phyloP scores from a whole-genome alignment of 2,888 invertebrate species.

The Caenorhabditis imperialis region DNA sequence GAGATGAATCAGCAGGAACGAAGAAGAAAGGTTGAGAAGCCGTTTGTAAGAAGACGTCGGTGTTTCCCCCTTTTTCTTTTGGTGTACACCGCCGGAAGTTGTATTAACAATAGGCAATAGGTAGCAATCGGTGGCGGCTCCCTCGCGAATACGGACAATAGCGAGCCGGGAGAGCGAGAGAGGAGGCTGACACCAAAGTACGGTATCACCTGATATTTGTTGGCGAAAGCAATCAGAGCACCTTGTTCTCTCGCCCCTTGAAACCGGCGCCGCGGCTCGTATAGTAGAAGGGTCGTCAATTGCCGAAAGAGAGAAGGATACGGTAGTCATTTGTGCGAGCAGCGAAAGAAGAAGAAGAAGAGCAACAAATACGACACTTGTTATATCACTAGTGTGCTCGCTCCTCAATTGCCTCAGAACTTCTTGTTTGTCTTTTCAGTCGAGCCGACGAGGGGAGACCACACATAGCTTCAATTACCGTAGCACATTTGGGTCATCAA shows the following conservation, averaged over 20 bases:
- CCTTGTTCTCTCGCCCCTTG: slow-evolving; percentile 25
- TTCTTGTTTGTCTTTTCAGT: slow-evolving; percentile 49
- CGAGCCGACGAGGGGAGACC: slow-evolving; percentile 29
- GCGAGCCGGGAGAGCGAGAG: slow-evolving; percentile 1
- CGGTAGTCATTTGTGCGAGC: slow-evolving; percentile 21
- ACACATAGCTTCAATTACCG: slow-evolving; percentile 51
- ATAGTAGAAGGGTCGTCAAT: slow-evolving; percentile 39
- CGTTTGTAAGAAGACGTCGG: slow-evolving; percentile 23
- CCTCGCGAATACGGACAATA: slow-evolving; percentile 13
- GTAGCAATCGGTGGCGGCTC: slow-evolving; percentile 9
- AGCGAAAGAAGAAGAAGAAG: not conserved
- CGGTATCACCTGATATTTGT: slow-evolving; percentile 47
- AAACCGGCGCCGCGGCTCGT: slow-evolving; percentile 42
- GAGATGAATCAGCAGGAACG: slow-evolving; percentile 30
- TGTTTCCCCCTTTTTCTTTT: slow-evolving; percentile 36
- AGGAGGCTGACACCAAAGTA: slow-evolving; percentile 6
- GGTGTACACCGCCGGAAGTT: slow-evolving; percentile 53
- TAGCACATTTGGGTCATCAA: slow-evolving; percentile 42
- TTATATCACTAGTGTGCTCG: slow-evolving; percentile 49
- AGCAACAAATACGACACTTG: slow-evolving; percentile 54
- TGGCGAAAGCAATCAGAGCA: slow-evolving; percentile 26
- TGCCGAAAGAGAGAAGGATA: slow-evolving; percentile 55
- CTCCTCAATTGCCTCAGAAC: slow-evolving; percentile 40
- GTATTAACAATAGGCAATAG: slow-evolving; percentile 48
- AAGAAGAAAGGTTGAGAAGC: slow-evolving; percentile 18